Percentiles rank a stretch among this genome's conserved stretches.
These are phyloP conservation scores for Stegostoma tigrinum DNA, from an alignment of 2,113 vertebrate genomes.

Conservation along the genomic window DNA sequence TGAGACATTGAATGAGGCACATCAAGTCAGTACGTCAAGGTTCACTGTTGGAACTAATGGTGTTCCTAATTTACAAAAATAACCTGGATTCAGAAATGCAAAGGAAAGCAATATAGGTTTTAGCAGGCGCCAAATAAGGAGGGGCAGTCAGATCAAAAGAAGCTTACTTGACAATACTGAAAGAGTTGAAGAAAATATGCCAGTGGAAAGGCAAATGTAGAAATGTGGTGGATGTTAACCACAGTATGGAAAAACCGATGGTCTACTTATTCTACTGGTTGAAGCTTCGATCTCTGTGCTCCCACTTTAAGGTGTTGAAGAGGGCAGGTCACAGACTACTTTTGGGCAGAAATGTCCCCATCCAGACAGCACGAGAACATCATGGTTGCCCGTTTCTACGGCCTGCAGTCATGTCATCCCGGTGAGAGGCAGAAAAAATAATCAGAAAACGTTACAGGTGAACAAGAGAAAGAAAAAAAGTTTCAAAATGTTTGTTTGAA, in stretches of 20 bases:
- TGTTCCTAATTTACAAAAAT: not conserved
- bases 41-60: not conserved
- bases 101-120: not conserved
- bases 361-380: not conserved
- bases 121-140: not conserved
- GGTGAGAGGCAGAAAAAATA: not conserved
- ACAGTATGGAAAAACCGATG: not conserved
- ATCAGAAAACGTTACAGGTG: not conserved
- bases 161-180: not conserved
- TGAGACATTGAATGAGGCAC: not conserved
- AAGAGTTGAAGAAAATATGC: not conserved
- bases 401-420: not conserved
- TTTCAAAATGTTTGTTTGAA: not conserved
- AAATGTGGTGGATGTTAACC: not conserved
- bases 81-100: not conserved
- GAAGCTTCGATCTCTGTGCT: not conserved
- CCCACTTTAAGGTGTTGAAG: not conserved
- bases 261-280: not conserved
- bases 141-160: not conserved
- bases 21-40: not conserved
- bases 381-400: not conserved
- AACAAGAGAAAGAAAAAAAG: not conserved
- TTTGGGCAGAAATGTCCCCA: not conserved
- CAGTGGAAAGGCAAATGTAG: not conserved
- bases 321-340: not conserved